Evolutionary conservation across 2,797 vertebrate species (phyloP).

Genomic region (Tragelaphus eurycerus): DNA sequence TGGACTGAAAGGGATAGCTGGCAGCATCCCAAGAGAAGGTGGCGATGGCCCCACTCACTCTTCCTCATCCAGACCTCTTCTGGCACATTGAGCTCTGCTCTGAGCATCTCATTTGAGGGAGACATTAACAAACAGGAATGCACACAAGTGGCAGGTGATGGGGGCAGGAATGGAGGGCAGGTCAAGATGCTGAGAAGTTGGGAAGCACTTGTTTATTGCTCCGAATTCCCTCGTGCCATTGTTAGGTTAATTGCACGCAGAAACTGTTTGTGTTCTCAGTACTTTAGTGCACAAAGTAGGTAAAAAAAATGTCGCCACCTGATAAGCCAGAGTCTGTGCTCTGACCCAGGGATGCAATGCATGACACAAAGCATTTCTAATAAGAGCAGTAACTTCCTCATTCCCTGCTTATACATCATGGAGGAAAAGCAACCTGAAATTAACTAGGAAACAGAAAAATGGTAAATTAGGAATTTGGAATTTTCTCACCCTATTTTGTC

Average conservation of each 20-base stretch:
- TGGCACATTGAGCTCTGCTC: not conserved
- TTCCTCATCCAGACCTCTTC: not conserved
- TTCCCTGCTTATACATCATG: not conserved
- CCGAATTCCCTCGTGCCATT: not conserved
- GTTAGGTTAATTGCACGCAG: not conserved
- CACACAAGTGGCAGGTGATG: not conserved
- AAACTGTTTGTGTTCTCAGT: not conserved
- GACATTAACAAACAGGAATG: not conserved
- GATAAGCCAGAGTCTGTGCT: not conserved
- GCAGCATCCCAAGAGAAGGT: not conserved
- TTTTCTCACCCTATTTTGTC: not conserved
- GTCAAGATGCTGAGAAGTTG: not conserved
- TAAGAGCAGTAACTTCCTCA: not conserved
- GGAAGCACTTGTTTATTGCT: not conserved
- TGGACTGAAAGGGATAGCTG: not conserved
- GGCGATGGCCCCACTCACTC: not conserved
- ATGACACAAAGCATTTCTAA: not conserved
- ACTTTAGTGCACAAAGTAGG: not conserved
- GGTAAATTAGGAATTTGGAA: not conserved
- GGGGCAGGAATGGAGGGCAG: not conserved
- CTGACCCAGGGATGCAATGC: not conserved
- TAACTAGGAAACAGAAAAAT: not conserved
- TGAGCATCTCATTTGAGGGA: not conserved
- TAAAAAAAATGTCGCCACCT: slow-evolving; percentile 1
- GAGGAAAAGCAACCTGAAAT: not conserved